Conservation (phyloP, 2,888 invertebrate genomes). For the Limnephilus auricula region DNA sequence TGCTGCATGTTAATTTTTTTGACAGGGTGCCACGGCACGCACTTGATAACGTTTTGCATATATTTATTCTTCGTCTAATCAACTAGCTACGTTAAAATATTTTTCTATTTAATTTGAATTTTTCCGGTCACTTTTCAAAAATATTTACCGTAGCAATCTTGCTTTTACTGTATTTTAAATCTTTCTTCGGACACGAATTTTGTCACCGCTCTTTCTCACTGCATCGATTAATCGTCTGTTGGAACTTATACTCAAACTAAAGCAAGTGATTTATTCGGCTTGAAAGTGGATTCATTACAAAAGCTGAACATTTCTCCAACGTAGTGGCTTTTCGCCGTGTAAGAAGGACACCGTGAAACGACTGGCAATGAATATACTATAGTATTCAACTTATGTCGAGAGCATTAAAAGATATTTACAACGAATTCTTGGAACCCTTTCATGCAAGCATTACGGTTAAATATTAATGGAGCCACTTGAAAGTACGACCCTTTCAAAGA, state of each 20-base stretch:
- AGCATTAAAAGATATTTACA: slow-evolving; percentile 38
- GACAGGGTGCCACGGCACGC: slow-evolving; percentile 15
- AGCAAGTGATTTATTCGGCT: not conserved
- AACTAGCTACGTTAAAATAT: not conserved
- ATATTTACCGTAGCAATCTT: not conserved
- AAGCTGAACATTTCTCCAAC: not conserved
- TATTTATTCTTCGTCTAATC: not conserved
- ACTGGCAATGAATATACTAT: slow-evolving; percentile 2
- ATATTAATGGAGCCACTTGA: slow-evolving; percentile 54
- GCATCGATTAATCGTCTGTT: not conserved
- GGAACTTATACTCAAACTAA: not conserved
- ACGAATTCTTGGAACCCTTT: slow-evolving; percentile 34
- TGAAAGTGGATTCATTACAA: not conserved
- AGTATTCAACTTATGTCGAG: slow-evolving; percentile 20
- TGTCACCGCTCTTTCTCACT: not conserved
- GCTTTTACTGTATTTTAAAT: not conserved
- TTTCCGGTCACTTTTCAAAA: not conserved
- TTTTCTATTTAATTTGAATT: not conserved
- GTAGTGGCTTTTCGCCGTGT: not conserved
- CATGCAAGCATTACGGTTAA: slow-evolving; percentile 38
- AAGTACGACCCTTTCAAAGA: slow-evolving; percentile 50
- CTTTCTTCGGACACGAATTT: not conserved
- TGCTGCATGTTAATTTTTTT: not conserved
- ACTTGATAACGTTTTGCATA: not conserved
- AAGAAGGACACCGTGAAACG: not conserved